phyloP scores from a whole-genome alignment of 2,113 vertebrate species.

The Tragelaphus strepsiceros region DNA sequence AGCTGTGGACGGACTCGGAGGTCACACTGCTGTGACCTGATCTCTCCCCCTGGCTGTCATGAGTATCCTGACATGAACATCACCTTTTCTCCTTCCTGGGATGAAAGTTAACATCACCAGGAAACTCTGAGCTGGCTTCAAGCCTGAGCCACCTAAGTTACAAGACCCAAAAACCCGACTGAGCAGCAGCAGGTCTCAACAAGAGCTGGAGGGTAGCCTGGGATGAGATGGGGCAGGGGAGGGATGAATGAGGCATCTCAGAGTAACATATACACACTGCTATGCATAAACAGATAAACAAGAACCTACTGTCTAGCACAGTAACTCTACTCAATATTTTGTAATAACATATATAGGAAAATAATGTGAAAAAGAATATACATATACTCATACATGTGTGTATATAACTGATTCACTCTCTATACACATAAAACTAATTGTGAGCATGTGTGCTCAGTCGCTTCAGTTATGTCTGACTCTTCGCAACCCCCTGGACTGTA shows the following conservation, averaged over 20 bases:
- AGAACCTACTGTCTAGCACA: not conserved
- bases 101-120: not conserved
- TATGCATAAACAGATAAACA: not conserved
- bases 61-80: not conserved
- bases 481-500: not conserved
- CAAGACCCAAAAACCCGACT: not conserved
- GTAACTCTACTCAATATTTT: not conserved
- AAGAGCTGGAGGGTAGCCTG: not conserved
- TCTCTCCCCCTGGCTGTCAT: not conserved
- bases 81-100: not conserved
- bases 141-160: not conserved
- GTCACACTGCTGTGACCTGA: not conserved
- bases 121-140: not conserved
- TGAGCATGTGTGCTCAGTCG: accelerated
- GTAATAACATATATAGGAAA: not conserved
- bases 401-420: not conserved
- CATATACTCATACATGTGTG: not conserved
- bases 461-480: not conserved
- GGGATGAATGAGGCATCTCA: not conserved
- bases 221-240: not conserved
- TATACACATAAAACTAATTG: not conserved
- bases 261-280: not conserved
- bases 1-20: not conserved
- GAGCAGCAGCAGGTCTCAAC: not conserved
- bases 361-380: not conserved